Base-by-base conservation (phyloP, 2,888 invertebrate species). In the Seira ritae region DNA sequence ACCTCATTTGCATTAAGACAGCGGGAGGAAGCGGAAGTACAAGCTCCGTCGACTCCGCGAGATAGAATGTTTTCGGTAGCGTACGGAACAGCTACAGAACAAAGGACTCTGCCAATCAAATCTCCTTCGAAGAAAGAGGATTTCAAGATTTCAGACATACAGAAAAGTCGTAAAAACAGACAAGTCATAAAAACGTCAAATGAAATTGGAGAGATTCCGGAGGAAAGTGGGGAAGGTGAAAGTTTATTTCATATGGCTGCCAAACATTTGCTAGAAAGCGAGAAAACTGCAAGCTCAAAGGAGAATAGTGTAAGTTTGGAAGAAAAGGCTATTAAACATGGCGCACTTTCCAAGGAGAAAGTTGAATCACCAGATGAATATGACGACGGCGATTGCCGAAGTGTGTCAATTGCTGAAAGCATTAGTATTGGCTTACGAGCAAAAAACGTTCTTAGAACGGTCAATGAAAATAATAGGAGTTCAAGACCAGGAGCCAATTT, bases 321-420 rank as follows among this genome's bases (percentile, higher is more conserved):
- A 17, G 23, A 68, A 50, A 80, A 60, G 60, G 83, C 83, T 10
- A 67, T 84, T 1, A 24, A 60, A 23, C 23, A 79, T 65, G 83
- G 83, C 10, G 83, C 83, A 8, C 22, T 84, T 2, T 84, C 78
- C 0, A 55, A 60, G 22, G 70, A 84, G 37, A 84, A 79, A 19
- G 37, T 84, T 17, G 42, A 31, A 1, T 82, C 82, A 1, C 55
- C 77, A 1, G 80, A 80, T 46, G 74, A 60, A 8, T 22, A 55
- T 31, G 68, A 75, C 8, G 31, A 75, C 17, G 75, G 46, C 1
- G 68, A 75, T 10, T 17, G 23, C 23, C 66, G 75, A 3, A 71
- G 78, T 24, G 22, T 79, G 10, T 66, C 31, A 22, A 79, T 62
- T 4, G 62, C 62, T 1, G 62, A 62, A n/a, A 62, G 62, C 20